Conservation (phyloP, 2,797 vertebrate species). For the Sphaeramia orbicularis region DNA sequence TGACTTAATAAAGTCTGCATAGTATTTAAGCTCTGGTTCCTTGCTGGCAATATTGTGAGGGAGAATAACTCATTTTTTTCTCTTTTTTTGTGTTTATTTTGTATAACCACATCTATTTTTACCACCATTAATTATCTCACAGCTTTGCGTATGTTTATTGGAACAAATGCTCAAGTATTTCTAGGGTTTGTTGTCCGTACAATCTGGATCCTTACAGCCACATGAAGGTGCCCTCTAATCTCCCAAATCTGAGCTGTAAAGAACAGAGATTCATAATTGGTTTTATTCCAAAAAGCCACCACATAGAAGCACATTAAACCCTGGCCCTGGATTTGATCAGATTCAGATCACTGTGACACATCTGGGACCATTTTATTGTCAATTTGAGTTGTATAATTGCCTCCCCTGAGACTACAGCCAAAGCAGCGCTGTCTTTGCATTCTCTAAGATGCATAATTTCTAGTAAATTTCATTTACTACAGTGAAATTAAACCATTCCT, state of each 20-base stretch:
- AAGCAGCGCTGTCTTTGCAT: constrained; percentile 3
- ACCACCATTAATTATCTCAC: not conserved
- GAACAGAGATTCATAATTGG: constrained; percentile 21
- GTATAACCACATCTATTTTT: not conserved
- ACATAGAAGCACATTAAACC: constrained; percentile 18
- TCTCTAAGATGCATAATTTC: constrained; percentile 26
- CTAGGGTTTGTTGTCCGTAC: constrained; percentile 2
- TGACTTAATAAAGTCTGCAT: no score
- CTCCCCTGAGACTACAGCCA: constrained; percentile 12
- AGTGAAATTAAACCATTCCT: constrained; percentile 40
- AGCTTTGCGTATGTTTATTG: not conserved
- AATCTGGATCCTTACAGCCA: not conserved
- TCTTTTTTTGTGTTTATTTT: not conserved
- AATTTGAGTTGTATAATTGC: constrained; percentile 47
- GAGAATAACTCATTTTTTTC: not conserved
- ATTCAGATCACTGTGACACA: constrained; percentile 15
- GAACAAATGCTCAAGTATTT: not conserved
- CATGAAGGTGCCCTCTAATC: not conserved
- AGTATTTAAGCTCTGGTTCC: not conserved
- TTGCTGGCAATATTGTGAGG: not conserved
- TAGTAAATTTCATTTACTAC: constrained; percentile 37
- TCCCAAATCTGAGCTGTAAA: not conserved
- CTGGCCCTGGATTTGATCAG: constrained; percentile 22
- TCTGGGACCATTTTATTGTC: constrained; percentile 11
- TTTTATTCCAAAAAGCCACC: constrained; percentile 35